Evolutionary conservation across 2,888 invertebrate genomes (phyloP), one percentile per base, ranked within the genome.

Genomic region (Aproaerema taeniolella): DNA sequence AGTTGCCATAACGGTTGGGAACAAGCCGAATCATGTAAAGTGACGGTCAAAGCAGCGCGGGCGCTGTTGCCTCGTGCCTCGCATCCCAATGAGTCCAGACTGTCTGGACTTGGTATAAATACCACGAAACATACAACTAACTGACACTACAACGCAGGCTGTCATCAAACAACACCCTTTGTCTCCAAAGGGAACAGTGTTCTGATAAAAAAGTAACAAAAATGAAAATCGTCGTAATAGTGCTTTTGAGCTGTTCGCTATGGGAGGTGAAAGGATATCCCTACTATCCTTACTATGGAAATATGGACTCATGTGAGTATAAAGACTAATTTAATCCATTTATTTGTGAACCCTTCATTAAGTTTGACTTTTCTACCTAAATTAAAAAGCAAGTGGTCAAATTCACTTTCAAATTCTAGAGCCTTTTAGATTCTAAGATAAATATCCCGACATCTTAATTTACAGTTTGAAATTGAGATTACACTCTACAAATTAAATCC

Each of bases 11-110:
- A 81, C 83, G 77, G 81, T 78, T 61, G 71, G 69, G 61, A 66
- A 53, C 54, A 66, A 61, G 65, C 54, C 69, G 67, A 72, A 68
- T 65, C 61, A 67, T 63, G 73, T 69, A 69, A 71, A 73, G 63
- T 66, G 63, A 66, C 60, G 64, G 56, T 51, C 53, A 47, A 54
- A 53, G 53, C 53, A 52, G 61, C 64, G 65, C 67, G 53, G 66
- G 63, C 73, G 72, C 75, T 62, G 50, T 49, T 42, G 20, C 31
- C 17, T 13, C 82, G 79, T 78, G 85, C 31, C 31, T 38, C 55
- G 85, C 58, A 82, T 86, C 70, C 61, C 72, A 83, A 86, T 82
- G 55, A 80, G 65, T 67, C 68, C 73, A 49, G 68, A 49, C 67
- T 53, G 60, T 55, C 61, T 61, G 61, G 68, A 67, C 58, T 86